These are phyloP conservation scores for Lates japonicus DNA, from an alignment of 2,797 vertebrate species.

Conservation along the genomic window DNA sequence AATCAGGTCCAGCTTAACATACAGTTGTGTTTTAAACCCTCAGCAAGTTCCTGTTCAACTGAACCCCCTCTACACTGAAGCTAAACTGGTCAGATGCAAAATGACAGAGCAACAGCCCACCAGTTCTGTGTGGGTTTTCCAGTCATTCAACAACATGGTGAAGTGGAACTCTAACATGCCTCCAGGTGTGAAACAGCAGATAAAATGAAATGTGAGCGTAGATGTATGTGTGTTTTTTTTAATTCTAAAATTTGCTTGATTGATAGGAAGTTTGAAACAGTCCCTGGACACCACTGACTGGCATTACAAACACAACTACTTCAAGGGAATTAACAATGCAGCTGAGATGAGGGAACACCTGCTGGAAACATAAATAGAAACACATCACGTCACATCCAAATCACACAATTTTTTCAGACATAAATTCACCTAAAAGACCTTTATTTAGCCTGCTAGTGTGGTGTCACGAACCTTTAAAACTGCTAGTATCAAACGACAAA, in stretches of 20 bases:
- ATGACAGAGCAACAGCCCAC: not conserved
- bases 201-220: conserved; percentile 7
- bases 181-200: not conserved
- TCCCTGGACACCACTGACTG: conserved; percentile 27
- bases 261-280: conserved; percentile 24
- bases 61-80: not conserved
- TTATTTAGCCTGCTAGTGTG: not conserved
- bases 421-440: conserved; percentile 12
- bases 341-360: conserved; percentile 30
- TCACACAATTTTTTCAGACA: conserved; percentile 16
- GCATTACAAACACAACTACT: conserved; percentile 29
- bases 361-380: conserved; percentile 1
- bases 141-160: not conserved
- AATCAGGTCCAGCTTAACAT: not conserved
- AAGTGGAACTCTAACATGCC: not conserved
- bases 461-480: conserved; percentile 18
- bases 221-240: conserved; percentile 4
- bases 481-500: conserved; percentile 15
- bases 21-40: conserved; percentile 3
- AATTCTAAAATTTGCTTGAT: conserved; percentile 27
- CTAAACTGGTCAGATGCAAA: not conserved
- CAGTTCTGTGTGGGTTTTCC: not conserved
- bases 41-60: not conserved
- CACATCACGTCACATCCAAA: conserved; percentile 10
- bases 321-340: conserved; percentile 32